Evolutionary conservation across 1,140 invertebrate species (phyloP).

Genomic region (Drosophila yakuba): DNA sequence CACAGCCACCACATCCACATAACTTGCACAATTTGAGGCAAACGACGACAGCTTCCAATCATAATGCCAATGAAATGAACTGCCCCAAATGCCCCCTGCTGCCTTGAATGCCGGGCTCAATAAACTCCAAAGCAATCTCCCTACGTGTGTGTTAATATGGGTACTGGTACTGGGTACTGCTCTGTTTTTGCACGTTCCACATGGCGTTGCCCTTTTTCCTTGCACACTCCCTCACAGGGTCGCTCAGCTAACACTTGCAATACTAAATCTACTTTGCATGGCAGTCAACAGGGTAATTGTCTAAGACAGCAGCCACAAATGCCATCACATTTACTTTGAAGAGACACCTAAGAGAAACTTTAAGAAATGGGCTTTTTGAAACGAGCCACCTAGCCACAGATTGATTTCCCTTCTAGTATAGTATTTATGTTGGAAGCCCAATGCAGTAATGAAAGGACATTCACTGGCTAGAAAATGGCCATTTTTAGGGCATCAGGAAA

Average conservation of each 20-base stretch:
- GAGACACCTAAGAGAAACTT: too few relatives aligned
- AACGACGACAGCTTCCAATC: conserved; percentile 60
- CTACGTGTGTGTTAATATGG: conserved; percentile 9
- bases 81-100: conserved; percentile 1
- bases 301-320: too few relatives aligned
- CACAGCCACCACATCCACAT: conserved; percentile 24
- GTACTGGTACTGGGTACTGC: background rate
- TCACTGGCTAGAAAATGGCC: background rate
- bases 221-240: background rate
- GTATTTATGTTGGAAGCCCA: too few relatives aligned
- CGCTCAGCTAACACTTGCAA: background rate
- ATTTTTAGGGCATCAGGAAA: background rate
- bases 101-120: conserved; percentile 25
- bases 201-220: conserved; percentile 5
- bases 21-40: conserved; percentile 54
- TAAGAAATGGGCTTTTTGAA: too few relatives aligned
- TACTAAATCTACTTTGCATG: background rate
- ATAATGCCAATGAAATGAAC: conserved; percentile 75
- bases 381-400: background rate
- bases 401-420: background rate
- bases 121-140: conserved; percentile 31
- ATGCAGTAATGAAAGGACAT: background rate
- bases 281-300: too few relatives aligned
- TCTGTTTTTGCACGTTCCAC: conserved; percentile 22
- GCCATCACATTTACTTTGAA: background rate